Conservation (phyloP, 1,140 invertebrate species). For the Hyphantria cunea region DNA sequence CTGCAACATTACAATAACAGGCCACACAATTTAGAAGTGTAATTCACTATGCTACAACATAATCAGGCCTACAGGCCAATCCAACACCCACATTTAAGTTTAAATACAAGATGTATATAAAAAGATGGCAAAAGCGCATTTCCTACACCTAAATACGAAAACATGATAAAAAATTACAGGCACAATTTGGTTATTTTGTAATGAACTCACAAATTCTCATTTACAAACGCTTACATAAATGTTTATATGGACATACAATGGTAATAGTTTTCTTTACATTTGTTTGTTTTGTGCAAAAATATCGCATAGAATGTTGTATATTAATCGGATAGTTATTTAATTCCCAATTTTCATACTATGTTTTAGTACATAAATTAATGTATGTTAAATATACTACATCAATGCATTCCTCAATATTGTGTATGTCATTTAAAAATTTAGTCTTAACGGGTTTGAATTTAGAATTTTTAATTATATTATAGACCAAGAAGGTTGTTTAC, state of each 20-base stretch:
- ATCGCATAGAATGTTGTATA: too few species aligned
- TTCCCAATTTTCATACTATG: too few species aligned
- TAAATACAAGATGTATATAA: slow-evolving; percentile 24
- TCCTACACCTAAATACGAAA: slow-evolving; percentile 44
- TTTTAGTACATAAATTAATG: too few species aligned
- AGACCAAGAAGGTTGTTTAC: too few species aligned
- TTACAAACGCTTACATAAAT: too few species aligned
- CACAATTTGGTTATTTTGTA: slow-evolving; percentile 24
- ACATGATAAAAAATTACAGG: slow-evolving; percentile 40
- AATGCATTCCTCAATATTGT: too few species aligned
- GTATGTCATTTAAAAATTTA: too few species aligned
- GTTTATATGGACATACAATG: slow-evolving; percentile 13
- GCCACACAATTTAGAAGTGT: slow-evolving; percentile 13
- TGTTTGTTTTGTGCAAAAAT: background rate
- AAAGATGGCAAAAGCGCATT: slow-evolving; percentile 36
- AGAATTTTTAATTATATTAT: too few species aligned
- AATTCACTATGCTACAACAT: slow-evolving; percentile 3
- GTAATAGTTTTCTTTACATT: slow-evolving; percentile 4
- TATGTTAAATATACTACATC: too few species aligned
- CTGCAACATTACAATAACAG: slow-evolving; percentile 13
- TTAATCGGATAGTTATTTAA: too few species aligned
- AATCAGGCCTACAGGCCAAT: background rate
- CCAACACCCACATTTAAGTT: slow-evolving; percentile 16
- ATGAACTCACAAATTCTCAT: slow-evolving; percentile 5
- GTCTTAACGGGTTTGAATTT: too few species aligned